These are phyloP conservation scores for Idaea aversata DNA, from an alignment of 2,888 invertebrate species.

Conservation along the genomic window DNA sequence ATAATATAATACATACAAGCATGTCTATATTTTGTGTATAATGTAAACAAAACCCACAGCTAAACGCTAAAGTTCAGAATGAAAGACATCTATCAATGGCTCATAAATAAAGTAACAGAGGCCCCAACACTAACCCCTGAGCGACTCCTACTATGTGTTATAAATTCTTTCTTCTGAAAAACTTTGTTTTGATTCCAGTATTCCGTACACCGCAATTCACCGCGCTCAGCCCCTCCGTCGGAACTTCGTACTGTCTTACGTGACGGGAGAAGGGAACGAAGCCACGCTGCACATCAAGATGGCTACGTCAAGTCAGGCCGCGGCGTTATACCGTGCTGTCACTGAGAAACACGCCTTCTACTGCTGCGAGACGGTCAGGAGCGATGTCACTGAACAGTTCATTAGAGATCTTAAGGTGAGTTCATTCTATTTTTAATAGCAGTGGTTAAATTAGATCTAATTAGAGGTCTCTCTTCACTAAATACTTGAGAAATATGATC, in stretches of 20 bases:
- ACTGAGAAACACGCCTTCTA: conserved; percentile 96
- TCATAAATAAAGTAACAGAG: background rate
- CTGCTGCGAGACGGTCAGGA: conserved; percentile 94
- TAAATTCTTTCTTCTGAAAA: background rate
- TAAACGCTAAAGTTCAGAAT: background rate
- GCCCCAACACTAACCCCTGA: background rate
- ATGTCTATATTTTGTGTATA: background rate
- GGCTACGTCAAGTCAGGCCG: conserved; percentile 89
- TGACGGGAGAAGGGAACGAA: conserved; percentile 84
- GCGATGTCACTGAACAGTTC: conserved; percentile 93
- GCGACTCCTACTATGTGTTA: background rate
- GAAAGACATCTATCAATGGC: background rate
- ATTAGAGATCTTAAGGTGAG: conserved; percentile 90
- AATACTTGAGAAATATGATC: background rate
- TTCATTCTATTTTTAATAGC: background rate
- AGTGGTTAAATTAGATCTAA: background rate
- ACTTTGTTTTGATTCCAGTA: conserved; percentile 69
- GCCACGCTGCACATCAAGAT: conserved; percentile 88
- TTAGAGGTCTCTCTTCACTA: background rate
- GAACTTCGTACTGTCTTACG: conserved; percentile 87
- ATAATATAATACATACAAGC: background rate
- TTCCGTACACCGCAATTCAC: conserved; percentile 90
- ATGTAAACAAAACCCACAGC: background rate
- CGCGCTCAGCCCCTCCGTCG: conserved; percentile 88
- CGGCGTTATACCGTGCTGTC: conserved; percentile 90